Evolutionary conservation across 2,888 invertebrate species (phyloP), one percentile per base, ranked within the genome.

Genomic region (Tenthredo distinguenda): DNA sequence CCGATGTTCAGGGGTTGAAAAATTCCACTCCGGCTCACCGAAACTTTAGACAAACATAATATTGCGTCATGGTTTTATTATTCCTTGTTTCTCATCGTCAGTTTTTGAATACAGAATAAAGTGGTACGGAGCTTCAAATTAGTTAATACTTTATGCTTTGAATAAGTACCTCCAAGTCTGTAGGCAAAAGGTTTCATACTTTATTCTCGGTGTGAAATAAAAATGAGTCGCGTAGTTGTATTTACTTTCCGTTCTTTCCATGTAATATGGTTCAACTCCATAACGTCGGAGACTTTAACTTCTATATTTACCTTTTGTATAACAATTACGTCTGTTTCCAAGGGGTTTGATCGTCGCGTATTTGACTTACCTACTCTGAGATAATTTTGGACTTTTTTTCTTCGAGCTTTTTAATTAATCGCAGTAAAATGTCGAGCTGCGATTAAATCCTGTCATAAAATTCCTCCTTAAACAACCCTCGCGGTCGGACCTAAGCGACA

Each of bases 261-360:
- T 74, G 26, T 77, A 77, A 77, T 77, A 50, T 34, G 34, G 3
- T 34, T 31, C 55, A 79, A 37, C 55, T 58, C 55, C 21, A 62
- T 58, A 72, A 37, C 7, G 40, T 62, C 18, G 21, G 3, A 40
- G 81, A 81, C 50, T 62, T 62, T 40, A 81, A 40, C n/a, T 81
- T 58, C 10, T 37, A 18, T 62, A 62, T 81, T 81, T 81, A 62
- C 40, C 77, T 77, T 77, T 21, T n/a, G 77, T 77, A 77, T 50
- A 81, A 81, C 62, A 62, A 81, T 81, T 58, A 40, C 40, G 62
- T n/a, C 18, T 15, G 40, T 10, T 62, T 58, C 12, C 37, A 2
- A 26, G 21, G 40, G 58, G 62, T 81, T 62, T 62, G 37, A 62
- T 37, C 62, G n/a, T 50, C 31, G 55, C 31, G 21, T 62, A 77